These are phyloP conservation scores for Xylophagus ater DNA, from an alignment of 2,888 invertebrate genomes.

Conservation along the genomic window DNA sequence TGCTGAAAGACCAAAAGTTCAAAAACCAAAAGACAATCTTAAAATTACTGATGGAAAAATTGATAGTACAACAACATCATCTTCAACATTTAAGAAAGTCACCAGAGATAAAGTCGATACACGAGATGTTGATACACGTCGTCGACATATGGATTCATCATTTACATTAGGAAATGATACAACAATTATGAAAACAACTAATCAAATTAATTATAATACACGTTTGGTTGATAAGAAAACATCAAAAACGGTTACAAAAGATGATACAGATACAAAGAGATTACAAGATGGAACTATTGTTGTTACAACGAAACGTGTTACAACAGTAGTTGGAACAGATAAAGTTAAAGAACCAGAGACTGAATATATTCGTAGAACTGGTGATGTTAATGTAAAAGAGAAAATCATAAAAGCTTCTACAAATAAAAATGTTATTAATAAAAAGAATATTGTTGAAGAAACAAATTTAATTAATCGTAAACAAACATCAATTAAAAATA, in stretches of 20 bases:
- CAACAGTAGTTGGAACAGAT: slow-evolving; percentile 34
- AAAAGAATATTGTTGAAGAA: slow-evolving; percentile 11
- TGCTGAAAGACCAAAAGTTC: slow-evolving; percentile 37
- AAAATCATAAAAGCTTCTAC: slow-evolving; percentile 31
- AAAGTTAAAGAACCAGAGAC: slow-evolving; percentile 33
- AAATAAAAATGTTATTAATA: slow-evolving; percentile 31
- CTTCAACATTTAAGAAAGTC: slow-evolving; percentile 44
- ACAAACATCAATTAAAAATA: slow-evolving; percentile 15
- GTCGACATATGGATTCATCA: slow-evolving; percentile 56
- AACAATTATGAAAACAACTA: slow-evolving; percentile 44
- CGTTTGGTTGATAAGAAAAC: slow-evolving; percentile 32
- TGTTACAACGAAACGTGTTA: slow-evolving; percentile 42
- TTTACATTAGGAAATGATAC: slow-evolving; percentile 50
- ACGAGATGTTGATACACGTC: slow-evolving; percentile 38
- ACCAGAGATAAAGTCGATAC: slow-evolving; percentile 32
- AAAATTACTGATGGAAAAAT: slow-evolving; percentile 42
- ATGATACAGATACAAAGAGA: slow-evolving; percentile 36
- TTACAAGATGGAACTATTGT: slow-evolving; percentile 44
- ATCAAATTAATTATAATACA: slow-evolving; percentile 48
- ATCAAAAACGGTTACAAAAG: slow-evolving; percentile 25
- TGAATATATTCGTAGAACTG: slow-evolving; percentile 31
- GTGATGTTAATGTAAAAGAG: slow-evolving; percentile 33
- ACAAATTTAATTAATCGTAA: slow-evolving; percentile 19
- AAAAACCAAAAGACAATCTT: slow-evolving; percentile 45
- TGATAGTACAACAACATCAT: slow-evolving; percentile 44